Evolutionary conservation across 2,888 invertebrate species (phyloP).

Genomic region (Catocala fraxini): DNA sequence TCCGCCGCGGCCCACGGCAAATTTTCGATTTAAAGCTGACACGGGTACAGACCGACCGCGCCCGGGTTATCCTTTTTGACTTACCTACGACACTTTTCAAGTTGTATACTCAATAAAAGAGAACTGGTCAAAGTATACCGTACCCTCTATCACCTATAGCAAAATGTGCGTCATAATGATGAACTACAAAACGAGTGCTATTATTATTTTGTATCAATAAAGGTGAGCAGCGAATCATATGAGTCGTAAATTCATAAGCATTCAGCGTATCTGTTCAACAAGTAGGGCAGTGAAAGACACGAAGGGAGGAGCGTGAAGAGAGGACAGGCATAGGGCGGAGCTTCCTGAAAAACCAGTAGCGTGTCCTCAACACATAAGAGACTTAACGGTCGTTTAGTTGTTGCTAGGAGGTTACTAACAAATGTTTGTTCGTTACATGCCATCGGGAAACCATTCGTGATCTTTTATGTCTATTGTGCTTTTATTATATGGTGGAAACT

Average conservation of each 20-base stretch:
- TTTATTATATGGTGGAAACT: constrained; percentile 59
- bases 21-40: constrained; percentile 76
- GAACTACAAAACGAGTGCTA: constrained; percentile 47
- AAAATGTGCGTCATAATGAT: constrained; percentile 45
- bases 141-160: constrained; percentile 40
- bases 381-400: constrained; percentile 75
- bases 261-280: constrained; percentile 76
- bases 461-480: constrained; percentile 49
- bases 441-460: constrained; percentile 53
- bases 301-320: constrained; percentile 82
- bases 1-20: constrained; percentile 66
- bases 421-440: constrained; percentile 69
- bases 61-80: constrained; percentile 63
- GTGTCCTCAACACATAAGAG: constrained; percentile 74
- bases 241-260: constrained; percentile 71
- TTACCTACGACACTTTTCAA: constrained; percentile 66
- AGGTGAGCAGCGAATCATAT: constrained; percentile 71
- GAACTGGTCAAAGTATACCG: constrained; percentile 49
- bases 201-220: constrained; percentile 52
- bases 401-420: constrained; percentile 75
- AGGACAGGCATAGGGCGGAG: constrained; percentile 79
- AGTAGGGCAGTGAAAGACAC: constrained; percentile 75
- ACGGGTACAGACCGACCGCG: constrained; percentile 63
- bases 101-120: constrained; percentile 59
- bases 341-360: constrained; percentile 79